Conservation (phyloP, 2,888 invertebrate species). For the Trissonchulus sp. region DNA sequence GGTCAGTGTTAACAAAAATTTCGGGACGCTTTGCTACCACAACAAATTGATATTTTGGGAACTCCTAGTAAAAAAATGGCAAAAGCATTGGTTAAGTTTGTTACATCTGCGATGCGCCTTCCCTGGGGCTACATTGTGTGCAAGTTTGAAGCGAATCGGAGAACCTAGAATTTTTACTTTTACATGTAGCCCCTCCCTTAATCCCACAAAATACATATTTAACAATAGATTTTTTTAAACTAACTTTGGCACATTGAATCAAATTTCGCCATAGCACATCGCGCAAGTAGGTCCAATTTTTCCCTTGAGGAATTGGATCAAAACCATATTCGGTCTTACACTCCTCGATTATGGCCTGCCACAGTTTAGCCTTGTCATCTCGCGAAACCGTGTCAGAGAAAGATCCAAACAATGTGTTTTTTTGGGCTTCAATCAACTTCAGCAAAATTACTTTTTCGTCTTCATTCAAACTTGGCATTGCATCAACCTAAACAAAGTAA, state of each 20-base stretch:
- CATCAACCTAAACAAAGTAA: neutral
- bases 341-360: neutral
- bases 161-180: too few species aligned
- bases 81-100: too few species aligned
- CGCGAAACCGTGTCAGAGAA: neutral
- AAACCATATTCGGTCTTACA: slow-evolving; percentile 6
- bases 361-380: neutral
- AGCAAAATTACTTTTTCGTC: neutral
- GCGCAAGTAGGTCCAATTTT: slow-evolving; percentile 6
- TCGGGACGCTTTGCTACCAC: too few species aligned
- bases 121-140: too few species aligned
- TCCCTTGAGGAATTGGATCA: neutral
- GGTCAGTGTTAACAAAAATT: too few species aligned
- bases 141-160: too few species aligned
- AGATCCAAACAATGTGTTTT: slow-evolving; percentile 1
- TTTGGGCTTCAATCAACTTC: neutral
- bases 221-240: neutral
- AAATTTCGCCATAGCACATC: slow-evolving; percentile 11
- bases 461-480: neutral
- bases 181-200: too few species aligned
- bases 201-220: too few species aligned
- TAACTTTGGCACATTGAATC: neutral
- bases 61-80: too few species aligned
- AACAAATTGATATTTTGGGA: too few species aligned
- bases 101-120: too few species aligned